phyloP scores from a whole-genome alignment of 1,140 invertebrate genomes.

The Ectropis grisescens region DNA sequence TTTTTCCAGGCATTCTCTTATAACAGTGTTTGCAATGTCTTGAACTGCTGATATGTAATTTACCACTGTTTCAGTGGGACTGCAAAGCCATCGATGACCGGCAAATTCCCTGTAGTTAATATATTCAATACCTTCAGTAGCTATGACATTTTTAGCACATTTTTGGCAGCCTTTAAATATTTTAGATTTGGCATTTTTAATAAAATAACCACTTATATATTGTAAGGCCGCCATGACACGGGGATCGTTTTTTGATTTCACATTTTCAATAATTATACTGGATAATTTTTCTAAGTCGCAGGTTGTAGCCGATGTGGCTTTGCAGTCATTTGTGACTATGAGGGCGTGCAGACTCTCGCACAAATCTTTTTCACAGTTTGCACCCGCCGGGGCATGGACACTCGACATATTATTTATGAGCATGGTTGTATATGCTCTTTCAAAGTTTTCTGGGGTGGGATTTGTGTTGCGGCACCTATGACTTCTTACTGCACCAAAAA shows the following conservation, averaged over 20 bases:
- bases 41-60: conserved; percentile 9
- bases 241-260: conserved; percentile 9
- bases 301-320: background rate
- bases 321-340: conserved; percentile 3
- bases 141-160: conserved; percentile 11
- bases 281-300: background rate
- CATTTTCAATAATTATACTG: too few relatives aligned
- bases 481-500: conserved; percentile 14
- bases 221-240: conserved; percentile 5
- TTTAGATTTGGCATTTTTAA: conserved; percentile 10
- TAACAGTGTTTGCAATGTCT: conserved; percentile 8
- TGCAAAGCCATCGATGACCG: conserved; percentile 12
- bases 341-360: conserved; percentile 1
- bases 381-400: conserved; percentile 7
- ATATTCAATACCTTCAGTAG: conserved; percentile 2
- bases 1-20: conserved; percentile 9
- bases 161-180: conserved; percentile 12
- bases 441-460: conserved; percentile 5
- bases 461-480: conserved; percentile 10
- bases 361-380: conserved; percentile 20
- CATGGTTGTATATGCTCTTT: conserved; percentile 6
- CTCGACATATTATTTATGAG: conserved; percentile 15
- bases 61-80: conserved; percentile 9
- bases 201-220: conserved; percentile 17
- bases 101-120: conserved; percentile 13